Evolutionary conservation across 2,888 invertebrate genomes (phyloP).

Genomic region (Sepioteuthis lessoniana): DNA sequence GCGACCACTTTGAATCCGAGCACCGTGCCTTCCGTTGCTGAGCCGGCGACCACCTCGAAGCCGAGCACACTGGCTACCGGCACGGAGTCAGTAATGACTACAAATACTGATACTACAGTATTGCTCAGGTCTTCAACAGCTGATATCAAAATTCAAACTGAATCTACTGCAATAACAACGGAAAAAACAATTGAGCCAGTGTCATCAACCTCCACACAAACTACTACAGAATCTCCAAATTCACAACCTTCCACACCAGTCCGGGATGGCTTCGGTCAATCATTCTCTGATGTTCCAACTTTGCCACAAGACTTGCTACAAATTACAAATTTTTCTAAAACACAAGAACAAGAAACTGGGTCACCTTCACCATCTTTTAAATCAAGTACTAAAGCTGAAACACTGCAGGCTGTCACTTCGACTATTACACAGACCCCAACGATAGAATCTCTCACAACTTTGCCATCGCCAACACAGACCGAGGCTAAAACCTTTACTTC

Average conservation of each 20-base stretch:
- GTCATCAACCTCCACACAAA: neutral
- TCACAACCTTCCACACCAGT: neutral
- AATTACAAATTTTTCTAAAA: neutral
- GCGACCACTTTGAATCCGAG: too few species aligned
- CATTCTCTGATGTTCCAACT: neutral
- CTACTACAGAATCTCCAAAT: neutral
- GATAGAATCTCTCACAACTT: neutral
- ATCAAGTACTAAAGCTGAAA: too few species aligned
- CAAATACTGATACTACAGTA: neutral
- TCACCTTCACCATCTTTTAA: neutral
- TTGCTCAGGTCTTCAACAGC: neutral
- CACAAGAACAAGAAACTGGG: neutral
- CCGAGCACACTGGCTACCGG: neutral
- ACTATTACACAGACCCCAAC: neutral
- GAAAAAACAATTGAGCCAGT: neutral
- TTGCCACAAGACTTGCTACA: neutral
- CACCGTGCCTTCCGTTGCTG: accelerated
- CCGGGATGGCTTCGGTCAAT: neutral
- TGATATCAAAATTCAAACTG: neutral
- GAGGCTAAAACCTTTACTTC: neutral
- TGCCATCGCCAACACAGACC: neutral
- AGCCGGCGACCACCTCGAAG: neutral
- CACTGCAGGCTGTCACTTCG: too few species aligned
- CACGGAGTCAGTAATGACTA: neutral
- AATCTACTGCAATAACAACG: too few species aligned